Percentiles rank a stretch among this genome's conserved stretches.
phyloP scores from a whole-genome alignment of 37 sponge, comb jelly and placozoan species.

The Halisarca cf. caerulea region DNA sequence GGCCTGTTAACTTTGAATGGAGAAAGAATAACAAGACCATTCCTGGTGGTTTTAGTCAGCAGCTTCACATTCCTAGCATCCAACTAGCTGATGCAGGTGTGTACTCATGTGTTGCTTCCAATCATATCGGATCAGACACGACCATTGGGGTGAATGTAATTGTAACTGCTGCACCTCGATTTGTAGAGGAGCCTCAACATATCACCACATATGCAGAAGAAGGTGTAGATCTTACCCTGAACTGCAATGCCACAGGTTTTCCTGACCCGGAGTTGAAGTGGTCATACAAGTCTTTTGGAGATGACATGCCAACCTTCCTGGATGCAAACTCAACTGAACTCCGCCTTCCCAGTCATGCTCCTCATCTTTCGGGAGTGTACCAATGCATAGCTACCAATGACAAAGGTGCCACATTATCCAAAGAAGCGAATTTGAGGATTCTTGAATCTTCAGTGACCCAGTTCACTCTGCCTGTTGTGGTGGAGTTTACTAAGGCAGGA shows the following conservation, averaged over 20 bases:
- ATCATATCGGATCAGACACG: not conserved
- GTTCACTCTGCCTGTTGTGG: slow-evolving; percentile 9
- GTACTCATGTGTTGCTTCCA: not conserved
- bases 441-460: slow-evolving; percentile 1
- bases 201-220: not conserved
- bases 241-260: not conserved
- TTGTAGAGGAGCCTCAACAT: not conserved
- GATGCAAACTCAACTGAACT: not conserved
- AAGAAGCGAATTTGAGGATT: not conserved
- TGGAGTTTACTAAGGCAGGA: not conserved
- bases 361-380: not conserved
- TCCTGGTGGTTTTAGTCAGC: not conserved
- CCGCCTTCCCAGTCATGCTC: not conserved
- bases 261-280: not conserved
- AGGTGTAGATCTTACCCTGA: not conserved
- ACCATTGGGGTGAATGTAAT: not conserved
- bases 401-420: not conserved
- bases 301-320: not conserved
- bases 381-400: not conserved
- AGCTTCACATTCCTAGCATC: not conserved
- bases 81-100: not conserved
- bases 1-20: not conserved
- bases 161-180: not conserved
- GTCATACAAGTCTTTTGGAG: not conserved
- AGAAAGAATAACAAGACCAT: not conserved